Percentiles rank a stretch among this genome's conserved stretches.
Conservation (phyloP, 1,140 invertebrate genomes). For the Macrobrachium rosenbergii region DNA sequence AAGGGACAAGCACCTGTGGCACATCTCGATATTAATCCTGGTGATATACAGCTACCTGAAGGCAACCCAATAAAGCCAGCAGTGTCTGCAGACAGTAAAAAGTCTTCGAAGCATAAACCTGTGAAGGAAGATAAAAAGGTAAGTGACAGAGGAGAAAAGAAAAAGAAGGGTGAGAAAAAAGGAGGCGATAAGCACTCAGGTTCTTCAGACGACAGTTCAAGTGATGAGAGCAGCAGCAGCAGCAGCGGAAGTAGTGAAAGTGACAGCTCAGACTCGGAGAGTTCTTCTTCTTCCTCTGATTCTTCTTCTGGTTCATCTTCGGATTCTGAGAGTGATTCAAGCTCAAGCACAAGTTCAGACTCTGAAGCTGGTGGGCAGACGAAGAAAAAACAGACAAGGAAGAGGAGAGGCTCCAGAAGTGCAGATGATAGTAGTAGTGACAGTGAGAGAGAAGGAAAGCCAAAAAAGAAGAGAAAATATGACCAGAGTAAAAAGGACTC, state of each 20-base stretch:
- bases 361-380: conserved; percentile 32
- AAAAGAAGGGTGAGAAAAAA: conserved; percentile 14
- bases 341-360: conserved; percentile 24
- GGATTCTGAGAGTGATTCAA: conserved; percentile 48
- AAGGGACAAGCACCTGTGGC: too few relatives aligned
- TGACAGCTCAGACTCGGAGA: conserved; percentile 39
- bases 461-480: conserved; percentile 25
- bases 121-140: background rate
- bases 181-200: conserved; percentile 22
- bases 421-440: conserved; percentile 52
- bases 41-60: too few relatives aligned
- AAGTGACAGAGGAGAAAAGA: conserved; percentile 22
- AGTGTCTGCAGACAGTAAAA: conserved; percentile 1
- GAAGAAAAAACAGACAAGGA: conserved; percentile 36
- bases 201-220: conserved; percentile 41
- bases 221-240: conserved; percentile 44
- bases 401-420: conserved; percentile 6
- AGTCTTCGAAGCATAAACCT: background rate
- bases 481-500: conserved; percentile 8
- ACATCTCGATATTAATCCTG: too few relatives aligned
- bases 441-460: conserved; percentile 41
- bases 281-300: conserved; percentile 33
- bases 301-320: conserved; percentile 52
- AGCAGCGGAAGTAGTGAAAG: conserved; percentile 45
- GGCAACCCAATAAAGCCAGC: too few relatives aligned